A percentile compares a stretch with the other conserved stretches of the same genome.
Conservation (phyloP, 2,113 vertebrate genomes). For the Furnarius figulus region DNA sequence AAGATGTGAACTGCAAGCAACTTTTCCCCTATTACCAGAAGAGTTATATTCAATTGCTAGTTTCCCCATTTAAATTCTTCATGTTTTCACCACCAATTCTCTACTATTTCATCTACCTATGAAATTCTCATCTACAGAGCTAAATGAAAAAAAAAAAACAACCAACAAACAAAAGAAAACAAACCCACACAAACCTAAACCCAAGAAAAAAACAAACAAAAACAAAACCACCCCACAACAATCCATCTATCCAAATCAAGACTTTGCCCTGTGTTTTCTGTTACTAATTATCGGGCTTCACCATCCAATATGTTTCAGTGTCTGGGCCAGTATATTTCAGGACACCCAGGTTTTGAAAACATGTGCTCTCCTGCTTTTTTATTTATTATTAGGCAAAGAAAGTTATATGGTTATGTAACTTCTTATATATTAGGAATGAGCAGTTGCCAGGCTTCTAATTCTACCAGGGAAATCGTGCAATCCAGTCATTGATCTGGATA, state of each 20-base stretch:
- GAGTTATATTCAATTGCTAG: neutral
- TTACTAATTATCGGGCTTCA: neutral
- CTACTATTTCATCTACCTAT: neutral
- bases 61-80: neutral
- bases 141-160: neutral
- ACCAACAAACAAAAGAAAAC: neutral
- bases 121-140: neutral
- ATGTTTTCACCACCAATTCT: neutral
- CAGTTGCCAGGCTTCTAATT: neutral
- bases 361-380: neutral
- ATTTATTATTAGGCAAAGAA: neutral
- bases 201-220: no score
- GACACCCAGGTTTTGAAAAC: neutral
- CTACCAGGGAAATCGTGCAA: neutral
- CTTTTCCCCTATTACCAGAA: neutral
- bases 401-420: no score
- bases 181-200: no score
- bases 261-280: neutral
- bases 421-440: neutral
- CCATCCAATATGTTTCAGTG: neutral
- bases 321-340: neutral
- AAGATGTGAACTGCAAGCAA: neutral
- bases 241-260: neutral
- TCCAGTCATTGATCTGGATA: neutral
- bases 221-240: neutral